Conservation (phyloP, 2,888 invertebrate species). For the Polyommatus iphigenia region DNA sequence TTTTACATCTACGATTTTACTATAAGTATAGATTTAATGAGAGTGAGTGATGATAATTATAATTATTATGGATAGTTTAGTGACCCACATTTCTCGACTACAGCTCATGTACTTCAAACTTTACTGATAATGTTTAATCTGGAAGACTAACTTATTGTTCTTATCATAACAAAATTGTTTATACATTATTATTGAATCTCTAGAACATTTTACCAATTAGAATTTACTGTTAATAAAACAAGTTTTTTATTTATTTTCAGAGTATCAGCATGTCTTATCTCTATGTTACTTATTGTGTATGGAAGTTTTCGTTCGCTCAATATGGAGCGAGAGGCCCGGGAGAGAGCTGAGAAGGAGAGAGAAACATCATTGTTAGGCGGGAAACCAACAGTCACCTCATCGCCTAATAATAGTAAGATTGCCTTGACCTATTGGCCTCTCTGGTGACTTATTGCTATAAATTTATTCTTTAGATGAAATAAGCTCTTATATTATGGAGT, state of each 20-base stretch:
- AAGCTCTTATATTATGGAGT: no score
- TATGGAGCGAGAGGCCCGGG: slow-evolving; percentile 96
- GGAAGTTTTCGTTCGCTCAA: slow-evolving; percentile 98
- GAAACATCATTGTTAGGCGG: slow-evolving; percentile 83
- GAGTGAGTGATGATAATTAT: not conserved
- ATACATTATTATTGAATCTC: not conserved
- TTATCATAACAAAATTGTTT: not conserved
- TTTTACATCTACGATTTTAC: no score
- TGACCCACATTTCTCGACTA: not conserved
- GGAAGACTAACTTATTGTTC: not conserved
- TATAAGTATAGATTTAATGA: no score
- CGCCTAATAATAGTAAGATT: slow-evolving; percentile 59
- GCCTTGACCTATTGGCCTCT: not conserved
- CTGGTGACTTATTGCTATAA: no score
- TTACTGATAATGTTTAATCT: not conserved
- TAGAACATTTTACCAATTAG: not conserved
- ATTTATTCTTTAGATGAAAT: no score
- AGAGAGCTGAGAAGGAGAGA: slow-evolving; percentile 87
- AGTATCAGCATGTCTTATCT: slow-evolving; percentile 97
- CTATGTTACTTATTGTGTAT: slow-evolving; percentile 97
- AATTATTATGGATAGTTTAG: not conserved
- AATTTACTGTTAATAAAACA: not conserved
- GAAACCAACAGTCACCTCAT: slow-evolving; percentile 64
- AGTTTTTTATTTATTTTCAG: slow-evolving; percentile 57
- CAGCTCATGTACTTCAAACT: not conserved